phyloP scores from a whole-genome alignment of 2,797 vertebrate genomes.

The Clarias pachynema region DNA sequence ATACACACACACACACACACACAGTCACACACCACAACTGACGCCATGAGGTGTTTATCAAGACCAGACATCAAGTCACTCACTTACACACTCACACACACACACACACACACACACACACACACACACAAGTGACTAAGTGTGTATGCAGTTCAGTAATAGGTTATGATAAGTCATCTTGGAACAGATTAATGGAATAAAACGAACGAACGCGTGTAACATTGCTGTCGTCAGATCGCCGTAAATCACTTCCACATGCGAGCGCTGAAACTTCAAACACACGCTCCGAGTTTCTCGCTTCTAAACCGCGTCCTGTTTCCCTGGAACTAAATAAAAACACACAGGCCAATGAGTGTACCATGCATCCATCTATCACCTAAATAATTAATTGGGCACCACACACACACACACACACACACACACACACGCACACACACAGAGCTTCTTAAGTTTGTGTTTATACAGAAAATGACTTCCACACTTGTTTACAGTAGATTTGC shows the following conservation, averaged over 20 bases:
- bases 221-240: neutral
- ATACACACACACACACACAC: slow-evolving; percentile 16
- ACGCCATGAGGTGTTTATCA: slow-evolving; percentile 51
- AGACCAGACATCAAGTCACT: slow-evolving; percentile 52
- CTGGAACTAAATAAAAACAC: slow-evolving; percentile 5
- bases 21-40: slow-evolving; percentile 25
- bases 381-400: slow-evolving; percentile 6
- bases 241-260: slow-evolving; percentile 19
- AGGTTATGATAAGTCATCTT: slow-evolving; percentile 23
- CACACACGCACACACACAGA: neutral
- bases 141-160: slow-evolving; percentile 32
- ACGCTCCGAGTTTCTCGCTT: neutral
- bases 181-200: slow-evolving; percentile 20
- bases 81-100: slow-evolving; percentile 20
- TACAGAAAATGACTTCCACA: slow-evolving; percentile 71
- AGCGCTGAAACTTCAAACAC: neutral
- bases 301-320: neutral
- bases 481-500: slow-evolving; percentile 37
- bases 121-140: slow-evolving; percentile 21
- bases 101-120: slow-evolving; percentile 14
- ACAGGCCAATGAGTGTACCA: neutral
- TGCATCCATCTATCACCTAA: neutral
- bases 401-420: neutral
- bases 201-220: slow-evolving; percentile 2
- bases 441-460: slow-evolving; percentile 64